Conservation (phyloP, 2,113 vertebrate species). For the Callithrix jacchus region DNA sequence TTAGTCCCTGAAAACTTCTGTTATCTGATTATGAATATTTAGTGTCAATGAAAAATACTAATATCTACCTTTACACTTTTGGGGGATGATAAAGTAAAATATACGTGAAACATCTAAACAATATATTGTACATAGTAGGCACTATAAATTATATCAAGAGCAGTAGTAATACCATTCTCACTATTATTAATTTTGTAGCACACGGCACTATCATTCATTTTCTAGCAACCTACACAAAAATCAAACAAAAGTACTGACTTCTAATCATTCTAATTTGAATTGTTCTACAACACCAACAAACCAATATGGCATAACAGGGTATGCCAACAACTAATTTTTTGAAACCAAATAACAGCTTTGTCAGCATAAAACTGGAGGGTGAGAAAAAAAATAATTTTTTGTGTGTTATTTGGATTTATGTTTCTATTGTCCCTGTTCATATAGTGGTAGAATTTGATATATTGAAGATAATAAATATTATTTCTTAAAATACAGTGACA, state of each 20-base stretch:
- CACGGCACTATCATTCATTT: background rate
- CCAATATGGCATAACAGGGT: fast-evolving
- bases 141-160: background rate
- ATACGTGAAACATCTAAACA: background rate
- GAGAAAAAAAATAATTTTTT: background rate
- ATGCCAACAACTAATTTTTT: background rate
- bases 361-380: background rate
- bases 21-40: background rate
- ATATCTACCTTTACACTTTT: background rate
- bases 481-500: background rate
- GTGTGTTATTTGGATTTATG: background rate
- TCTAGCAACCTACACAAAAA: background rate
- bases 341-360: background rate
- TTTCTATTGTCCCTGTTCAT: background rate
- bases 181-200: background rate
- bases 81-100: background rate
- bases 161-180: background rate
- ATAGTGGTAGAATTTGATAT: background rate
- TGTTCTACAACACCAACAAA: background rate
- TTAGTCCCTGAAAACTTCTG: background rate
- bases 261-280: background rate
- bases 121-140: background rate
- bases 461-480: background rate
- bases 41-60: background rate
- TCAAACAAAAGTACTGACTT: background rate